Evolutionary conservation across 2,797 vertebrate genomes (phyloP).

Genomic region (Distichodus sexfasciatus): DNA sequence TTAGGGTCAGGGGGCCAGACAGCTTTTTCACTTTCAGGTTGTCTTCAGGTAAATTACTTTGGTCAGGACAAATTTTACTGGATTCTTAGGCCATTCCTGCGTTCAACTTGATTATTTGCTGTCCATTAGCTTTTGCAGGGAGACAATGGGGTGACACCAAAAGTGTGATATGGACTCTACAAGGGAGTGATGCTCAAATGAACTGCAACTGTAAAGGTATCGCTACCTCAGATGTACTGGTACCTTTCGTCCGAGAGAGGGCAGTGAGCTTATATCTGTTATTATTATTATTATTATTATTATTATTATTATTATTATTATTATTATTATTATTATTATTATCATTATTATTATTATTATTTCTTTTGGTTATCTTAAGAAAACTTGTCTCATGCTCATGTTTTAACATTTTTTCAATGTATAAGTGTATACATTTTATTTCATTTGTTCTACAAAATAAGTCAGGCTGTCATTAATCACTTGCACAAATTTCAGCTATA

Average conservation of each 20-base stretch:
- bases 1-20: background rate
- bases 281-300: too few species aligned
- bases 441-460: too few species aligned
- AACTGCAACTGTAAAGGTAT: conserved; percentile 1
- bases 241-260: conserved; percentile 40
- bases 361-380: background rate
- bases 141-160: conserved; percentile 22
- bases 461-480: too few species aligned
- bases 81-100: background rate
- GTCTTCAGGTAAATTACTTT: conserved; percentile 25
- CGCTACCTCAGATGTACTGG: conserved; percentile 38
- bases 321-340: too few species aligned
- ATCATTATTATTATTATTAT: too few species aligned
- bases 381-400: too few species aligned
- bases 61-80: background rate
- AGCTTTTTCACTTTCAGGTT: background rate
- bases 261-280: too few species aligned
- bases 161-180: background rate
- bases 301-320: too few species aligned
- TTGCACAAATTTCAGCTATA: too few species aligned
- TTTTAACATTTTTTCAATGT: too few species aligned
- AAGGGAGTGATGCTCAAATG: conserved; percentile 16
- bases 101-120: background rate
- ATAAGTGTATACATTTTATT: too few species aligned
- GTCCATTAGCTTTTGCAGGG: background rate